A percentile compares a stretch with the other conserved stretches of the same genome.
Conservation (phyloP, 2,888 invertebrate species). For the Cylindroiulus punctatus region DNA sequence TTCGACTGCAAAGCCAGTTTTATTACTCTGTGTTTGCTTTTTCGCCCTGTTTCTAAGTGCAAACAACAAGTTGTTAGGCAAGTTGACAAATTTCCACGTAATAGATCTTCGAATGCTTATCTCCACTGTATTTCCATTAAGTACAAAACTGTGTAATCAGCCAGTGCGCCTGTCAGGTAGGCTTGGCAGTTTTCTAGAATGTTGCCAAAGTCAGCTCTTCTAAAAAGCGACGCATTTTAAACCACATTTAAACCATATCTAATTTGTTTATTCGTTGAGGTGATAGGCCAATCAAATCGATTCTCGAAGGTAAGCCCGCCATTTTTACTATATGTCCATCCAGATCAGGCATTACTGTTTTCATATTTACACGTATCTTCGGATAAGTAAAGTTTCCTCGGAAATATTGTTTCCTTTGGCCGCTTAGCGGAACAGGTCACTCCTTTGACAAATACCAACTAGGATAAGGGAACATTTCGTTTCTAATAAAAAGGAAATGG, state of each 20-base stretch:
- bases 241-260: too few species aligned
- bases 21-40: slow-evolving; percentile 48
- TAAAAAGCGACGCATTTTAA: not conserved
- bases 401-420: not conserved
- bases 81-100: not conserved
- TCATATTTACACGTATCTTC: not conserved
- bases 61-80: slow-evolving; percentile 47
- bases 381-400: not conserved
- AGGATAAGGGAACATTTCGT: not conserved
- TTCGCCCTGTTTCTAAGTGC: slow-evolving; percentile 49
- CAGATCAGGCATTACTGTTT: too few species aligned
- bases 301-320: not conserved
- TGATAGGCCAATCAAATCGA: not conserved
- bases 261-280: too few species aligned
- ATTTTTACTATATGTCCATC: not conserved
- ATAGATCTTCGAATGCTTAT: slow-evolving; percentile 19
- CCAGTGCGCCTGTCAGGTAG: not conserved
- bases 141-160: not conserved
- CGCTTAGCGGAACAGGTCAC: not conserved
- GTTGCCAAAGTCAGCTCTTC: not conserved
- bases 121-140: slow-evolving; percentile 11
- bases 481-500: not conserved
- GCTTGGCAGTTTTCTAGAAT: not conserved
- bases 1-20: slow-evolving; percentile 30
- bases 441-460: not conserved